These are phyloP conservation scores for Synchiropus splendidus DNA, from an alignment of 2,113 vertebrate genomes.

Conservation along the genomic window DNA sequence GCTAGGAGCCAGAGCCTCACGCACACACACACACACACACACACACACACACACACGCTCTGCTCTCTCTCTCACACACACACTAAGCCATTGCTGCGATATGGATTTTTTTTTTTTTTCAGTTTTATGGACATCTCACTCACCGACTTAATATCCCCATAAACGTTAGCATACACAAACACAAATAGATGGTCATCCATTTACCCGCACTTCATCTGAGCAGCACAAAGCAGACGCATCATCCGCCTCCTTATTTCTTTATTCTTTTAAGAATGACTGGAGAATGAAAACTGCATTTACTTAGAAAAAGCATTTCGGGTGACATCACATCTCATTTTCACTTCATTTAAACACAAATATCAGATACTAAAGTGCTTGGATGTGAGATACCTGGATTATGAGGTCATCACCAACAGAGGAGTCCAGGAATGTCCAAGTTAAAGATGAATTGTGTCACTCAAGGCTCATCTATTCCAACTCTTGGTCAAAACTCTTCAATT, in stretches of 20 bases:
- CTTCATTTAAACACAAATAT: too few relatives aligned
- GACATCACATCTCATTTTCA: too few relatives aligned
- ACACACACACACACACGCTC: conserved; percentile 16
- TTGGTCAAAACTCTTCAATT: too few relatives aligned
- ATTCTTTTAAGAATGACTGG: too few relatives aligned
- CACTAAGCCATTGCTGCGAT: conserved; percentile 24
- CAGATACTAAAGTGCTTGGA: too few relatives aligned
- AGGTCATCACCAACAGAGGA: too few relatives aligned
- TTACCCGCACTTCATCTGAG: conserved; percentile 40
- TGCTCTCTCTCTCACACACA: conserved; percentile 10
- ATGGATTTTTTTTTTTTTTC: conserved; percentile 44
- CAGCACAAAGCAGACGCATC: conserved; percentile 41
- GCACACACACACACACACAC: conserved; percentile 20
- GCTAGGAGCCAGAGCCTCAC: conserved; percentile 67
- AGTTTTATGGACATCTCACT: conserved; percentile 55
- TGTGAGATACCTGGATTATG: too few relatives aligned
- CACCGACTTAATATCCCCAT: conserved; percentile 55
- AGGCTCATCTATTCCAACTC: too few relatives aligned
- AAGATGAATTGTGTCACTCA: too few relatives aligned
- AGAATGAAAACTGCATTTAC: too few relatives aligned
- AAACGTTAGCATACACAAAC: conserved; percentile 59
- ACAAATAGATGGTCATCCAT: conserved; percentile 49
- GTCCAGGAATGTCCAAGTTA: too few relatives aligned
- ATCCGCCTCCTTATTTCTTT: conserved; percentile 24
- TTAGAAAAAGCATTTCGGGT: too few relatives aligned